phyloP scores from a whole-genome alignment of 1,140 invertebrate species.

The Zaprionus capensis region DNA sequence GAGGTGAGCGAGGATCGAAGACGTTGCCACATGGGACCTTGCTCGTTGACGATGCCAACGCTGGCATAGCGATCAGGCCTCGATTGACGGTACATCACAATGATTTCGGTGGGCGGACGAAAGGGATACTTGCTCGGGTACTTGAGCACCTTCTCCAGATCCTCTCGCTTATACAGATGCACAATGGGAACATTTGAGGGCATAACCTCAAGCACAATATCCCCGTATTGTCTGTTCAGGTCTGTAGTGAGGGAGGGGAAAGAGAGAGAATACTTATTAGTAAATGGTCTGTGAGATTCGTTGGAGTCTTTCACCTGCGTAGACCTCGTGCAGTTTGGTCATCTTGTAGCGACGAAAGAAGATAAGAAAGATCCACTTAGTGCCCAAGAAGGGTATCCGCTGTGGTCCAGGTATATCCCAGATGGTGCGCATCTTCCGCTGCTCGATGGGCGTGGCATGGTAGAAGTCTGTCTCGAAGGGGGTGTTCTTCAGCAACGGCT shows the following conservation, averaged over 20 bases:
- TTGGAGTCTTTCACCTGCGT: constrained; percentile 87
- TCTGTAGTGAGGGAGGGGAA: constrained; percentile 81
- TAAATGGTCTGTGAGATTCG: constrained; percentile 4
- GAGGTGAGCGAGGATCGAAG: constrained; percentile 90
- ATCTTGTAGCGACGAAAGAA: constrained; percentile 89
- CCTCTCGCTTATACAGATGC: constrained; percentile 89
- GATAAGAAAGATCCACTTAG: constrained; percentile 89
- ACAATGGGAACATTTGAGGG: constrained; percentile 90
- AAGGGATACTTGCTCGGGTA: constrained; percentile 90
- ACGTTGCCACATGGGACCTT: constrained; percentile 92
- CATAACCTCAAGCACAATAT: constrained; percentile 91
- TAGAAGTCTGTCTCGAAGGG: constrained; percentile 66
- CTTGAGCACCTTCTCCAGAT: constrained; percentile 91
- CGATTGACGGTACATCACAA: constrained; percentile 90
- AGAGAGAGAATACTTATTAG: constrained; percentile 8
- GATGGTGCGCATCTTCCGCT: constrained; percentile 50
- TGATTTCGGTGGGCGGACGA: constrained; percentile 92
- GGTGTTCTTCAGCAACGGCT: constrained; percentile 66
- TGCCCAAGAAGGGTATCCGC: constrained; percentile 90
- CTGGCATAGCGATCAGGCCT: constrained; percentile 91
- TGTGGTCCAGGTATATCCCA: constrained; percentile 90
- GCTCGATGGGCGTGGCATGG: constrained; percentile 67
- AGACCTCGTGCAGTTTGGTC: constrained; percentile 91
- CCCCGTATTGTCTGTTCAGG: constrained; percentile 89
- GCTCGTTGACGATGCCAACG: constrained; percentile 92